Evolutionary conservation across 1,140 invertebrate species (phyloP).

Genomic region (Trinorchestia longiramus): DNA sequence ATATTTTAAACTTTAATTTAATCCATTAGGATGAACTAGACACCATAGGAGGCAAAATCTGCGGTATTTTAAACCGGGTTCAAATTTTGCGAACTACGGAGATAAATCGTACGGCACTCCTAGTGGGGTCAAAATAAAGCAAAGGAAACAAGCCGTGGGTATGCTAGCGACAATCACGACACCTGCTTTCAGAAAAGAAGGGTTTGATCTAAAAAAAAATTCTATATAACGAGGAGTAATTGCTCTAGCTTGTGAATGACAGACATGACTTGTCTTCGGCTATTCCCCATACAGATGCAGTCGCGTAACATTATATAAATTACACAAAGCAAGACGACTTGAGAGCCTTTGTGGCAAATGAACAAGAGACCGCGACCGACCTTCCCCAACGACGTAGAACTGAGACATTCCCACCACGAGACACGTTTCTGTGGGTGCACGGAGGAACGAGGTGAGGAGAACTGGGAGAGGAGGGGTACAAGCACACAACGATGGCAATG

Average conservation of each 20-base stretch:
- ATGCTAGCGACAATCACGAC: background rate
- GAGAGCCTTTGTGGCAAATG: background rate
- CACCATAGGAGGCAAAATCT: too few species aligned
- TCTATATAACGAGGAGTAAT: background rate
- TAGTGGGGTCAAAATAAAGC: too few species aligned
- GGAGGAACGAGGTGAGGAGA: conserved; percentile 34
- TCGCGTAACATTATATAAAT: background rate
- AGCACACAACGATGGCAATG: too few species aligned
- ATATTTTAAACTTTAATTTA: too few species aligned
- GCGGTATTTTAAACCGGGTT: too few species aligned
- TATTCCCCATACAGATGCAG: background rate
- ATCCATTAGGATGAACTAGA: too few species aligned
- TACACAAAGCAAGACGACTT: background rate
- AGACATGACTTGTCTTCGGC: background rate
- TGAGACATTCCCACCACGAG: conserved; percentile 66
- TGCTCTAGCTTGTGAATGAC: background rate
- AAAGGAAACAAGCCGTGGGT: background rate
- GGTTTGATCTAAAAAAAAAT: background rate
- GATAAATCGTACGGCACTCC: too few species aligned
- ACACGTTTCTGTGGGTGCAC: conserved; percentile 49
- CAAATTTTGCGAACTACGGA: too few species aligned
- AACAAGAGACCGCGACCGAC: conserved; percentile 61
- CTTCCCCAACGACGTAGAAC: conserved; percentile 66
- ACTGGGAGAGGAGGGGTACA: background rate
- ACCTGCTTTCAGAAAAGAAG: background rate